phyloP scores from a whole-genome alignment of 2,888 invertebrate species.

The Gasteruption jaculator region DNA sequence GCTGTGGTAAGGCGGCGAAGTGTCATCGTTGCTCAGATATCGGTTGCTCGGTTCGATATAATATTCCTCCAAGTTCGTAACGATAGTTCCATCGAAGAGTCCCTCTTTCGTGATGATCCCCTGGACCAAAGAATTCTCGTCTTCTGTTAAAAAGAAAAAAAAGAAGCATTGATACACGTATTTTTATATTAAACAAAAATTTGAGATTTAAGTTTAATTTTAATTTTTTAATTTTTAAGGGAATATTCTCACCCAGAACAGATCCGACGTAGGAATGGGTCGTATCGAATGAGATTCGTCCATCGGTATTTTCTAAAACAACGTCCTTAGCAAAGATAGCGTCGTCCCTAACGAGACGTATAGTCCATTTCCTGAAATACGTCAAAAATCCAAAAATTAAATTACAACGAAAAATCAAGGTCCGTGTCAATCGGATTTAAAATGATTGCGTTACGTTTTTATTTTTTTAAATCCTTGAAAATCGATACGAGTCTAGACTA shows the following conservation, averaged over 20 bases:
- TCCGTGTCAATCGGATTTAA: too few species aligned
- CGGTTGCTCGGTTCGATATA: slow-evolving; percentile 78
- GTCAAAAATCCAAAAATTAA: slow-evolving; percentile 13
- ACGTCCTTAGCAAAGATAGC: slow-evolving; percentile 43
- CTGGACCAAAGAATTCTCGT: slow-evolving; percentile 75
- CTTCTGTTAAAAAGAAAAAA: slow-evolving; percentile 60
- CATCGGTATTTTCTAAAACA: slow-evolving; percentile 42
- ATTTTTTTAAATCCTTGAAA: neutral
- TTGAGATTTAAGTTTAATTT: too few species aligned
- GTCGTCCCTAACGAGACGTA: slow-evolving; percentile 42
- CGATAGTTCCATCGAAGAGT: slow-evolving; percentile 84
- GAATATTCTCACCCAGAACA: slow-evolving; percentile 40
- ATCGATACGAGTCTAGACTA: neutral
- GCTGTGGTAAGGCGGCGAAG: slow-evolving; percentile 65
- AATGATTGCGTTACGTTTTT: neutral
- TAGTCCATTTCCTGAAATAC: slow-evolving; percentile 43
- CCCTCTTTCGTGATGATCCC: slow-evolving; percentile 84
- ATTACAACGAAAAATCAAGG: too few species aligned
- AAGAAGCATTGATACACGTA: neutral
- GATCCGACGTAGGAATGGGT: slow-evolving; percentile 45
- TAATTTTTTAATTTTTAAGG: too few species aligned
- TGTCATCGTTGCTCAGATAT: slow-evolving; percentile 57
- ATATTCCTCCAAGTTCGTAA: slow-evolving; percentile 73
- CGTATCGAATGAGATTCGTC: slow-evolving; percentile 43
- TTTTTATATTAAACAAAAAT: too few species aligned